Base-by-base conservation (phyloP, 2,113 vertebrate genomes). In the Rostratula benghalensis region DNA sequence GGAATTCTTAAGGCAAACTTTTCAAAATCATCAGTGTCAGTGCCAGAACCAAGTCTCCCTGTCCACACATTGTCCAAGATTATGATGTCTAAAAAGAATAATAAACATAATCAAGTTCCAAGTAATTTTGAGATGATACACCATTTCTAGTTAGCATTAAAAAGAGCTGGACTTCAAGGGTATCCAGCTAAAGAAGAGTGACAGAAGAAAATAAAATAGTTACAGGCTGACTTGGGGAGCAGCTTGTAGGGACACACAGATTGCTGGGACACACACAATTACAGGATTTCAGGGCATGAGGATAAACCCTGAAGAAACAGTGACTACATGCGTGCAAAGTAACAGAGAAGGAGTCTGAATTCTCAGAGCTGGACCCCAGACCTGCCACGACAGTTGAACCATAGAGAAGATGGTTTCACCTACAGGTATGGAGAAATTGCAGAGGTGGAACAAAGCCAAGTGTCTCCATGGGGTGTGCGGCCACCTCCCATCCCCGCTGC, bases 391-490 rank as follows among this genome's bases (percentile, higher is more conserved):
- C 35, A 12, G 1, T 1, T 28, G 68, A 30, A 68, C 9, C 51
- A 39, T 8, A 5, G 25, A 30, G 80, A 35, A 57, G 43, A 39
- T 18, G 23, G 11, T 69, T 82, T 56, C 53, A 25, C 28, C 16
- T 4, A 33, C 11, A 60, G 2, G 0, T 4, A 3, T 0, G 8
- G 33, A 43, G 25, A 41, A 73, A 80, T 2, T 14, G 0, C 70
- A 88, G 82, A 2, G 0, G 4, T 33, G 61, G 17, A 70, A 10
- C 0, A 2, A 60, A 82, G 70, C 20, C 7, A 4, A 75, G 61
- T 13, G 1, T 73, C 18, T 67, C 13, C 63, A 18, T 0, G 0
- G 71, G 56, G 19, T 8, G 27, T 30, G 48, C 1, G 0, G 46
- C n/a, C 43, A 39, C 27, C 59, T n/a, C 45, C 28, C 39, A 24